Base-by-base conservation (phyloP, 1,140 invertebrate genomes). In the Pinna nobilis region DNA sequence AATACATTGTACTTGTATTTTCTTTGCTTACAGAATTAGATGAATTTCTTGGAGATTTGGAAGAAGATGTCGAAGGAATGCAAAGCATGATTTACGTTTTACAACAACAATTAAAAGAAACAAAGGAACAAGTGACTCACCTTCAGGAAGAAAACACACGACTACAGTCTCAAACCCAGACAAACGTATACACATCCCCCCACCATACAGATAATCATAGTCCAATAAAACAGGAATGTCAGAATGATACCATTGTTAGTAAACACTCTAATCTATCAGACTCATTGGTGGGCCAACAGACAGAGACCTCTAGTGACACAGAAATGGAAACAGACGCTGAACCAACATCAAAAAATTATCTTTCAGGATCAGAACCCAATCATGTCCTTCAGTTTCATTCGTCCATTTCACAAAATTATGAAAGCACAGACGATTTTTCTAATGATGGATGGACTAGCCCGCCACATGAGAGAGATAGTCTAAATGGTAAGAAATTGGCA, bases 51-150 rank as follows among this genome's bases (percentile, higher is more conserved):
- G 94, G 97, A 88, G 97, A 99, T 85, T 88, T 99, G 59, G 97
- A 99, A 83, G 97, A 98, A 88, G 97, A 98, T 88, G 95, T 98
- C 15, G 97, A 99, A 89, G 97, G 97, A 5, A 97, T 99, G 96
- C 97, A 98, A 90, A 96, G 95, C 84, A 98, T 97, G 66, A 97
- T 99, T 81, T 93, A 96, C 85, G 95, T 95, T 88, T 91, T 98
- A 61, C 97, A 98, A 85, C 95, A 97, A 86, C 96, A 98, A 87
- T 87, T 98, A 3, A 85, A 86, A 55, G 87, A 89, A 50, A 70
- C 86, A 18, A 84, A 84, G 50, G 87, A 88, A 59, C 81, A 84
- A 59, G 74, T 86, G 25, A 66, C 73, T 25, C 59, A 77, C 30
- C 63, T 85, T 15, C 80, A 86, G 72, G 79, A 80, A 47, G 84